A percentile compares a stretch with the other conserved stretches of the same genome.
These are phyloP conservation scores for Aptenodytes patagonicus DNA, from an alignment of 2,113 vertebrate species.

Conservation along the genomic window DNA sequence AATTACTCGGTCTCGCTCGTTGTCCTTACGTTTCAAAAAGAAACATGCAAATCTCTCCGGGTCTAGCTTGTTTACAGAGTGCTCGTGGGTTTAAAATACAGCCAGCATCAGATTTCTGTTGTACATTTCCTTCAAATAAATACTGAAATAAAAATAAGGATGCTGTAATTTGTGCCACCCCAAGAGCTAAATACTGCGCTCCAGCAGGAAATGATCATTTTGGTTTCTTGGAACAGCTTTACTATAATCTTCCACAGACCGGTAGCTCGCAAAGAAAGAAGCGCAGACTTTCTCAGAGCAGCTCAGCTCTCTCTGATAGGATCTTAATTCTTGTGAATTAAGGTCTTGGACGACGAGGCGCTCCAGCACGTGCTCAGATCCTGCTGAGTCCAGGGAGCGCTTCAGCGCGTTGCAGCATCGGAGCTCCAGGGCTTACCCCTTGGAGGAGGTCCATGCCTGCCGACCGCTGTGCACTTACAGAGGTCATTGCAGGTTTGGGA, in stretches of 20 bases:
- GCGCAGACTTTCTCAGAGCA: neutral
- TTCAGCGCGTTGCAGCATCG: neutral
- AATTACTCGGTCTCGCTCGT: neutral
- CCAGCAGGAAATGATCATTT: slow-evolving; percentile 41
- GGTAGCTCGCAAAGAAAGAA: neutral
- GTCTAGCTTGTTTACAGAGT: slow-evolving; percentile 5
- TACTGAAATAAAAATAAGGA: slow-evolving; percentile 42
- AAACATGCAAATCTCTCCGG: neutral
- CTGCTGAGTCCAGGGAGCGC: neutral
- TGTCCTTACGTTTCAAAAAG: slow-evolving; percentile 20
- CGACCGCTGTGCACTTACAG: accelerated
- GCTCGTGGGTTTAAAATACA: neutral
- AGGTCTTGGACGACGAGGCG: neutral
- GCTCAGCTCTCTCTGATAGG: neutral
- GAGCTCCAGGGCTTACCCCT: neutral
- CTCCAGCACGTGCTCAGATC: neutral
- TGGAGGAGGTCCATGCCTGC: neutral
- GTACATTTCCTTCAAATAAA: slow-evolving; percentile 22
- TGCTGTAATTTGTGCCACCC: slow-evolving; percentile 42
- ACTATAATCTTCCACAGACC: neutral
- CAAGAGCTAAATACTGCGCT: neutral
- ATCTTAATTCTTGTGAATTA: neutral
- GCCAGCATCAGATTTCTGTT: slow-evolving; percentile 13
- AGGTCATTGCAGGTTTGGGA: neutral
- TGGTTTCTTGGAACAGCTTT: slow-evolving; percentile 12